These are phyloP conservation scores for Erynnis tages DNA, from an alignment of 2,888 invertebrate species.

Conservation along the genomic window DNA sequence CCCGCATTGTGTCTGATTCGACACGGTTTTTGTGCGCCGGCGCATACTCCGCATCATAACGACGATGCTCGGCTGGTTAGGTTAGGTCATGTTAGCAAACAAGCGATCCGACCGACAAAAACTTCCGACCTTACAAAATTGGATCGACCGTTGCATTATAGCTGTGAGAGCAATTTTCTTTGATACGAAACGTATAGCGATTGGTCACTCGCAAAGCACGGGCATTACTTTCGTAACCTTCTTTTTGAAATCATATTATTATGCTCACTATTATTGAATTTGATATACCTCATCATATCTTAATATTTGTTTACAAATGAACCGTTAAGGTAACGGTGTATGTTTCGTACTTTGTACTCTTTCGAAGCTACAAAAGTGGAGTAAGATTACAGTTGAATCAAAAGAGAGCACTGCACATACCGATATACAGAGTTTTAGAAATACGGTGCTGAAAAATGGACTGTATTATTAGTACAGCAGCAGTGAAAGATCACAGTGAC, in stretches of 20 bases:
- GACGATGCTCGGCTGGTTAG: slow-evolving; percentile 44
- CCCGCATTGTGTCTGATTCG: slow-evolving; percentile 64
- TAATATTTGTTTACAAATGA: slow-evolving; percentile 8
- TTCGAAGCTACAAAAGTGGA: not conserved
- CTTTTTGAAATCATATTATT: slow-evolving; percentile 11
- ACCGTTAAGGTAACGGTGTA: slow-evolving; percentile 8
- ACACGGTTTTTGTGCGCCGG: slow-evolving; percentile 63
- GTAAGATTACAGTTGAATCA: not conserved
- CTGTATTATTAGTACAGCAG: slow-evolving; percentile 17
- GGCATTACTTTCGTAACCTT: slow-evolving; percentile 23
- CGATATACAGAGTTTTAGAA: slow-evolving; percentile 1
- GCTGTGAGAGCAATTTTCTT: slow-evolving; percentile 23
- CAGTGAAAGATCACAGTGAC: slow-evolving; percentile 19
- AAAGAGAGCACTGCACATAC: not conserved
- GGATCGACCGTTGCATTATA: slow-evolving; percentile 30
- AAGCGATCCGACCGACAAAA: slow-evolving; percentile 23
- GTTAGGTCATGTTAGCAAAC: slow-evolving; percentile 43
- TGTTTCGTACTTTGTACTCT: not conserved
- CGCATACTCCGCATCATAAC: slow-evolving; percentile 48
- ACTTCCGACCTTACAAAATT: slow-evolving; percentile 29
- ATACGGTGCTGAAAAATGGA: slow-evolving; percentile 4
- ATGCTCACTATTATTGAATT: slow-evolving; percentile 8
- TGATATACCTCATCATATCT: slow-evolving; percentile 11
- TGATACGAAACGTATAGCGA: slow-evolving; percentile 14
- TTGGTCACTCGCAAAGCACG: slow-evolving; percentile 4